Percentiles rank a stretch among this genome's conserved stretches.
phyloP scores from a whole-genome alignment of 2,113 vertebrate genomes.

The Mystacornis crossleyi region DNA sequence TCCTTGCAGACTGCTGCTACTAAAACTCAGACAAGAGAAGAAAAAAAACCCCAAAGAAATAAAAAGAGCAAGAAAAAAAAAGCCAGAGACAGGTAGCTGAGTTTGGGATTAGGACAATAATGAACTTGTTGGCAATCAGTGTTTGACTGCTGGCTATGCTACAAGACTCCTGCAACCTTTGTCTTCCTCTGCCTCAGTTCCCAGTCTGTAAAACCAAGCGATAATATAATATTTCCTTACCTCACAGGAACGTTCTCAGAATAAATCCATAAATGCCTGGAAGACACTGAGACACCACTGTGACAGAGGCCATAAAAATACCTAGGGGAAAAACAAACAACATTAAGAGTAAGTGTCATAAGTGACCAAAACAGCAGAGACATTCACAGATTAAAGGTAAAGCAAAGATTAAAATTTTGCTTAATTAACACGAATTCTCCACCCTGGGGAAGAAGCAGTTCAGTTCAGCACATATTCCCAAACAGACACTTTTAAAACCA shows the following conservation, averaged over 20 bases:
- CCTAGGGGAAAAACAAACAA: neutral
- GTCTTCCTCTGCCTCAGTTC: neutral
- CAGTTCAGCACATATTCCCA: neutral
- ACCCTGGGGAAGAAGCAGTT: neutral
- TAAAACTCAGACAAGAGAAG: neutral
- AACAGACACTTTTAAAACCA: neutral
- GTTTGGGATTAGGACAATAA: neutral
- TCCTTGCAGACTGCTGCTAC: neutral
- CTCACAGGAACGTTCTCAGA: constrained; percentile 64
- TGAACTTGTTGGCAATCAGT: neutral
- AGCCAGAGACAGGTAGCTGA: neutral
- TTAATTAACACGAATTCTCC: neutral
- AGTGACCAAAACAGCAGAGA: neutral
- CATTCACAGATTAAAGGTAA: neutral
- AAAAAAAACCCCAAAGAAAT: no score
- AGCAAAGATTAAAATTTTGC: neutral
- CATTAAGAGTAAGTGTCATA: neutral
- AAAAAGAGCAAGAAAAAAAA: neutral
- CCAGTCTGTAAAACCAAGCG: neutral
- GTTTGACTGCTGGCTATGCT: neutral
- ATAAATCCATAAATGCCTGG: constrained; percentile 66
- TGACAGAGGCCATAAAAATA: constrained; percentile 65
- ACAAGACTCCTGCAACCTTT: constrained; percentile 5
- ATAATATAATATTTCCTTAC: neutral
- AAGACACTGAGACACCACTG: constrained; percentile 57